phyloP scores from a whole-genome alignment of 2,888 invertebrate genomes.

The Cryptus viduatorius region DNA sequence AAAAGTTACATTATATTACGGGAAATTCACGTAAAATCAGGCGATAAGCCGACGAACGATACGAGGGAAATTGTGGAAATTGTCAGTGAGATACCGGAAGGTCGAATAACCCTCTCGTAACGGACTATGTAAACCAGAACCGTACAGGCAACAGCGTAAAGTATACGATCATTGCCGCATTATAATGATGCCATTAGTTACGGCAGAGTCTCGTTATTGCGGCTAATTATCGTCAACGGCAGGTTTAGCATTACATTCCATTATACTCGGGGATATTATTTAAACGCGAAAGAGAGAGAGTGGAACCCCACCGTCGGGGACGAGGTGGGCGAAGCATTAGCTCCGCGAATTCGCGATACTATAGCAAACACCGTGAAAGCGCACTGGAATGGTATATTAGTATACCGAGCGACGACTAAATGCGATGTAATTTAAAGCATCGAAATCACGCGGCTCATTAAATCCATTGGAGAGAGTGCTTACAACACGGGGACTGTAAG shows the following conservation, averaged over 20 bases:
- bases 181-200: constrained; percentile 71
- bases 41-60: constrained; percentile 13
- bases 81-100: constrained; percentile 25
- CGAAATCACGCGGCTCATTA: constrained; percentile 54
- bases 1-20: neutral
- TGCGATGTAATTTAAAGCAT: constrained; percentile 54
- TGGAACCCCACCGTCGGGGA: neutral
- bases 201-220: constrained; percentile 65
- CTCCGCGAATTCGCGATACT: constrained; percentile 4
- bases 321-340: constrained; percentile 50
- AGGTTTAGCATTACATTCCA: constrained; percentile 63
- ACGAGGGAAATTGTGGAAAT: constrained; percentile 24
- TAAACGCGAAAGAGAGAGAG: constrained; percentile 30
- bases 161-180: constrained; percentile 63
- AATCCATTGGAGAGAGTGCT: constrained; percentile 35
- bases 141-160: constrained; percentile 47
- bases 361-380: constrained; percentile 3
- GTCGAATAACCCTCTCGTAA: constrained; percentile 38
- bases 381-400: constrained; percentile 24
- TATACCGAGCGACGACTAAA: constrained; percentile 41
- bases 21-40: neutral
- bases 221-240: constrained; percentile 68
- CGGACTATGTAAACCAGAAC: constrained; percentile 43
- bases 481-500: constrained; percentile 4
- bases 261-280: constrained; percentile 58